phyloP scores from a whole-genome alignment of 2,888 invertebrate genomes.

The Drosophila pseudotalamancana region DNA sequence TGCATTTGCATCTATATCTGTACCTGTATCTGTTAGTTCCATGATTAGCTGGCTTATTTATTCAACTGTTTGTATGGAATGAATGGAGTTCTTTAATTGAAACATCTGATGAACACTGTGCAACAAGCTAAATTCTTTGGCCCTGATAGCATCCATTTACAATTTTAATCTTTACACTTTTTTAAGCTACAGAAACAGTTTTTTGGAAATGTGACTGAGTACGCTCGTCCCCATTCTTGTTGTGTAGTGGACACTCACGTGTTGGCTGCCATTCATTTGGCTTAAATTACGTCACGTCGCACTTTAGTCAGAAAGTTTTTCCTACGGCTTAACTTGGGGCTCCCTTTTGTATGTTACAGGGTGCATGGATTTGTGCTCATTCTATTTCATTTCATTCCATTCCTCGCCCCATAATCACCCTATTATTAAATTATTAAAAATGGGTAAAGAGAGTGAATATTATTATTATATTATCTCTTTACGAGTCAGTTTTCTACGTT shows the following conservation, averaged over 20 bases:
- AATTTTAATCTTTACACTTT: neutral
- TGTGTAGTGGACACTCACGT: conserved; percentile 10
- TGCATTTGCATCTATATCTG: conserved; percentile 1
- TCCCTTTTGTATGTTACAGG: conserved; percentile 42
- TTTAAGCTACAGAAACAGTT: neutral
- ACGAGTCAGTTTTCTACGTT: too few relatives aligned
- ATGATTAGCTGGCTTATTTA: conserved; percentile 34
- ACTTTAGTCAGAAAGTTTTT: conserved; percentile 59
- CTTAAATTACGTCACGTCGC: conserved; percentile 77
- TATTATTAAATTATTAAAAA: too few relatives aligned
- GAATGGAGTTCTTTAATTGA: conserved; percentile 51
- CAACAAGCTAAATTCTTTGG: neutral
- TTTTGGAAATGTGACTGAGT: neutral
- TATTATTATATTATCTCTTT: too few relatives aligned
- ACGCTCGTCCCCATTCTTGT: neutral
- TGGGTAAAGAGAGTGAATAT: too few relatives aligned
- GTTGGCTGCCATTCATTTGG: conserved; percentile 43
- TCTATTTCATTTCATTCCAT: conserved; percentile 15
- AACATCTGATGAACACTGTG: conserved; percentile 32
- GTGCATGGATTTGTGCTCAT: conserved; percentile 22
- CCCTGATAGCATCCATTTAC: neutral
- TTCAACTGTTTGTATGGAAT: conserved; percentile 30
- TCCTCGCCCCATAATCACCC: too few relatives aligned
- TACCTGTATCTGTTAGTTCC: neutral
- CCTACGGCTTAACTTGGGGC: conserved; percentile 57